Percentiles rank a stretch among this genome's conserved stretches.
Evolutionary conservation across 2,797 vertebrate species (phyloP).

Genomic region (Muscicapa striata): DNA sequence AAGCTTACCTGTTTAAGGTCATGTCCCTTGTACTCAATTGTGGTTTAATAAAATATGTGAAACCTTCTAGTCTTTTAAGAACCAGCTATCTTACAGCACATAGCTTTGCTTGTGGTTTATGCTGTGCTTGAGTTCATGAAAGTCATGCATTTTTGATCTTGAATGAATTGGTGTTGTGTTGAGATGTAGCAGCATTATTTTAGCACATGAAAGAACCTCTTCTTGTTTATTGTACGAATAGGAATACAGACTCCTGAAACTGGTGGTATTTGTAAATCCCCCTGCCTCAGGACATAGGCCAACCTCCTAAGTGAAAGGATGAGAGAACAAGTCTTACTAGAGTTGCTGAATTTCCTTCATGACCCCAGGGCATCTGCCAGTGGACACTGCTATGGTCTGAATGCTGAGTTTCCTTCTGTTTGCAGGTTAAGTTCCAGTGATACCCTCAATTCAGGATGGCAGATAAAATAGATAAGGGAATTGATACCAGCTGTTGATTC

Average conservation of each 20-base stretch:
- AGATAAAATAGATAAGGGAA: neutral
- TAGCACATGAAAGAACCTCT: neutral
- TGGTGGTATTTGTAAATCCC: neutral
- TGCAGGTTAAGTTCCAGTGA: neutral
- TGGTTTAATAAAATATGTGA: neutral
- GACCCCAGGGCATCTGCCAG: neutral
- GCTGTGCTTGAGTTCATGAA: neutral
- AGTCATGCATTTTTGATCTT: neutral
- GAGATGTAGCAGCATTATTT: neutral
- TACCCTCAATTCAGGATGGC: neutral
- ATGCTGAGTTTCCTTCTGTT: neutral
- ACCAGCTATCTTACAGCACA: neutral
- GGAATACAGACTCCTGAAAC: neutral
- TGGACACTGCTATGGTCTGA: neutral
- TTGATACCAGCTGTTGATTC: neutral
- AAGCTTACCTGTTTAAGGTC: neutral
- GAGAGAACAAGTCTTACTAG: neutral
- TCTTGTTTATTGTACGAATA: neutral
- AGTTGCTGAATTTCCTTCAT: neutral
- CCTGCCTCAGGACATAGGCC: neutral
- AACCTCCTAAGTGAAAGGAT: neutral
- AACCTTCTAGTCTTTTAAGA: neutral
- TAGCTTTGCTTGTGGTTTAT: neutral
- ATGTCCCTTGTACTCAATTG: neutral
- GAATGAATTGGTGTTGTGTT: neutral